phyloP scores from a whole-genome alignment of 2,113 vertebrate genomes.

The Spilogale gracilis region DNA sequence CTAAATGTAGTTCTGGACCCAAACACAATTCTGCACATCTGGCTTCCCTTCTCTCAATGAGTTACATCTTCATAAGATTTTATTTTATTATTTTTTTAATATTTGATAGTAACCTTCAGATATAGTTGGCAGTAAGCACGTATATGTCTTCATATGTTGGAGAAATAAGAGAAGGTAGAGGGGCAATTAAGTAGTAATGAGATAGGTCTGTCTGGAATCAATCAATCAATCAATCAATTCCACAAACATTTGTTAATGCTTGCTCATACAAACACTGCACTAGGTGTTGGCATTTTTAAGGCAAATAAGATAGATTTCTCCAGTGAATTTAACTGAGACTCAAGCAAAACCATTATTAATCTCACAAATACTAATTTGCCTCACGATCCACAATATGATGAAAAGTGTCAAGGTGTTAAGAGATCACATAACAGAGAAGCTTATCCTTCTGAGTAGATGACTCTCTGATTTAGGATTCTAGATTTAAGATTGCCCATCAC shows the following conservation, averaged over 20 bases:
- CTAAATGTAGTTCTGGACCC: constrained; percentile 20
- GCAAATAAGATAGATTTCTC: neutral
- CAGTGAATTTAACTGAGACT: neutral
- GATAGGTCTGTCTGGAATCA: neutral
- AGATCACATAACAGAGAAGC: neutral
- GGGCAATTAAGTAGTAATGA: neutral
- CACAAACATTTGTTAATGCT: neutral
- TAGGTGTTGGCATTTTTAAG: neutral
- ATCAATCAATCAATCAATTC: neutral
- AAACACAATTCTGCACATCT: constrained; percentile 46
- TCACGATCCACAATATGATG: neutral
- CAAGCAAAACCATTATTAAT: neutral
- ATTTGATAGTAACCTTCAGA: constrained; percentile 27
- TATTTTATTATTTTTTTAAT: neutral
- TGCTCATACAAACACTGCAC: neutral
- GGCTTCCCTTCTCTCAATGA: constrained; percentile 46
- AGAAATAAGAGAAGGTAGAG: neutral
- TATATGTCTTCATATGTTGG: neutral
- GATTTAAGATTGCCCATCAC: neutral
- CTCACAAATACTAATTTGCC: neutral
- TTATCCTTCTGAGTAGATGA: neutral
- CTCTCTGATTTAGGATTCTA: neutral
- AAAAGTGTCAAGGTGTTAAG: neutral
- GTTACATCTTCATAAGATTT: constrained; percentile 21
- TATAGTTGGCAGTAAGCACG: neutral